phyloP scores from a whole-genome alignment of 2,888 invertebrate species.

The Resseliella maxima region DNA sequence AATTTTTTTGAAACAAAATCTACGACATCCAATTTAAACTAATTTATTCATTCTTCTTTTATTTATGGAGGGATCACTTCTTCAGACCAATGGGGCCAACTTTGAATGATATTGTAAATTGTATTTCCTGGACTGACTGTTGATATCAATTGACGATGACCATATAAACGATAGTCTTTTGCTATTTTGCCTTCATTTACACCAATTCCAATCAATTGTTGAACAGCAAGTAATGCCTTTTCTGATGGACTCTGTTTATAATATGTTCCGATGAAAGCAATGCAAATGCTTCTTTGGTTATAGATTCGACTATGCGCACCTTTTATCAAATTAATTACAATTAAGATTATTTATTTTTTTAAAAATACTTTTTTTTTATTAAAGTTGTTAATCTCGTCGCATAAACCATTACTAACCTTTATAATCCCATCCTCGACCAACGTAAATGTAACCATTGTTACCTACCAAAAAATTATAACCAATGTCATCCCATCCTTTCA shows the following conservation, averaged over 20 bases:
- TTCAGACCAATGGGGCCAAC: constrained; percentile 73
- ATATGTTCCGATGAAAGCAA: constrained; percentile 80
- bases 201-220: constrained; percentile 73
- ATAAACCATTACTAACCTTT: no score
- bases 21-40: no score
- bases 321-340: no score
- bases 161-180: constrained; percentile 75
- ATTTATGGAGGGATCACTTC: neutral
- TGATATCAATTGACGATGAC: constrained; percentile 74
- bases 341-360: no score
- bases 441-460: constrained; percentile 79
- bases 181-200: constrained; percentile 73
- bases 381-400: no score
- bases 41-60: no score
- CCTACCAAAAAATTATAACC: constrained; percentile 77
- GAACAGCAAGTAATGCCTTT: constrained; percentile 72
- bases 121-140: constrained; percentile 78
- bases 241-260: constrained; percentile 69
- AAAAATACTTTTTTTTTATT: no score
- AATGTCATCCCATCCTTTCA: constrained; percentile 74
- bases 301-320: constrained; percentile 79
- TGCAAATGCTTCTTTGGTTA: constrained; percentile 75
- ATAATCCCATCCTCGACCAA: constrained; percentile 79
- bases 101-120: constrained; percentile 73
- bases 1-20: no score